Percentiles rank a stretch among this genome's conserved stretches.
Conservation (phyloP, 2,888 invertebrate species). For the Stenoptilia bipunctidactyla region DNA sequence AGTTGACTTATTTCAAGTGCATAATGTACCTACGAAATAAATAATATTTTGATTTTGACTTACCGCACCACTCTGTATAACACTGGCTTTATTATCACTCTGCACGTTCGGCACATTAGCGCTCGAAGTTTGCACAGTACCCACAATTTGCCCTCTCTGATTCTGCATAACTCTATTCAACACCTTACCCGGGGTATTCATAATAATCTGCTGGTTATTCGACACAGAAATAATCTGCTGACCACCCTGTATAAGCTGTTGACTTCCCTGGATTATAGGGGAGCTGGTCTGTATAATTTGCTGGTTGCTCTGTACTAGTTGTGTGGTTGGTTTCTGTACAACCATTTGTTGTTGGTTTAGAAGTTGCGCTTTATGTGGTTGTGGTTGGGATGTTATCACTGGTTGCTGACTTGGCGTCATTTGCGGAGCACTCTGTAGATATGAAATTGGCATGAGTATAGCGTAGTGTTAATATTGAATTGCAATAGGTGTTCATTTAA, state of each 20-base stretch:
- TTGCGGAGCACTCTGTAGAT: slow-evolving; percentile 48
- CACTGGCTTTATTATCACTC: slow-evolving; percentile 33
- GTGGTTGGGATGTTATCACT: slow-evolving; percentile 58
- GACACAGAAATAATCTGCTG: slow-evolving; percentile 44
- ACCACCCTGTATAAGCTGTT: slow-evolving; percentile 26
- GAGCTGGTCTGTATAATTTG: slow-evolving; percentile 32
- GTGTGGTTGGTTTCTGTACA: slow-evolving; percentile 48
- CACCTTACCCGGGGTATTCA: slow-evolving; percentile 46
- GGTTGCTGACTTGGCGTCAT: slow-evolving; percentile 61
- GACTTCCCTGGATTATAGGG: slow-evolving; percentile 21
- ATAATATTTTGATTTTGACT: no score
- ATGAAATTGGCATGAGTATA: background rate
- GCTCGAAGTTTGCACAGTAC: slow-evolving; percentile 21
- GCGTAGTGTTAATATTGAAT: no score
- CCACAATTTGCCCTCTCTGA: slow-evolving; percentile 34
- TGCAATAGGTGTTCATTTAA: no score
- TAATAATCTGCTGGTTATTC: slow-evolving; percentile 52
- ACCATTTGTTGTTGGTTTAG: slow-evolving; percentile 50
- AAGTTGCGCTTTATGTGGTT: slow-evolving; percentile 67
- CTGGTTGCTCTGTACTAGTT: slow-evolving; percentile 37
- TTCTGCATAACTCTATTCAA: slow-evolving; percentile 43
- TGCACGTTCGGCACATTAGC: slow-evolving; percentile 20
- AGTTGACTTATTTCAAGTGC: no score
- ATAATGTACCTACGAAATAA: no score
- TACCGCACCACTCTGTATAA: slow-evolving; percentile 36